A percentile compares a stretch with the other conserved stretches of the same genome.
phyloP scores from a whole-genome alignment of 2,113 vertebrate species.

The Nansenia antarctica region DNA sequence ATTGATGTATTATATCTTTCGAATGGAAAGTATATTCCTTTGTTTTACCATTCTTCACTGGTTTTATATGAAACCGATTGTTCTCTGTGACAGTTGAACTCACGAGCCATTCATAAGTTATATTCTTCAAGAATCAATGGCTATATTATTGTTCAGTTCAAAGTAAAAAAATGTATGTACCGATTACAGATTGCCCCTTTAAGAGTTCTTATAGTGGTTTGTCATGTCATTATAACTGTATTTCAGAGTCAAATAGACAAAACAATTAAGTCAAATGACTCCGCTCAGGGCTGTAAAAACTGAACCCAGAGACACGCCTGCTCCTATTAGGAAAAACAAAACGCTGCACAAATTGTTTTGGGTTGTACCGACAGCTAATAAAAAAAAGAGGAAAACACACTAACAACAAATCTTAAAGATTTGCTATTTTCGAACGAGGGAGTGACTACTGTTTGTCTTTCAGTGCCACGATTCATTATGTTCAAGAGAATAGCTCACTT shows the following conservation, averaged over 20 bases:
- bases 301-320: conserved; percentile 38
- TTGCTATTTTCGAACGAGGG: conserved; percentile 8
- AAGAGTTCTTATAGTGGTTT: too few relatives aligned
- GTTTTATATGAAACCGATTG: too few relatives aligned
- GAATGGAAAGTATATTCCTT: too few relatives aligned
- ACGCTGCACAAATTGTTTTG: conserved; percentile 38
- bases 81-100: too few relatives aligned
- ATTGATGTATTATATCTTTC: too few relatives aligned
- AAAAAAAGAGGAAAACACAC: conserved; percentile 35
- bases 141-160: too few relatives aligned
- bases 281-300: conserved; percentile 30
- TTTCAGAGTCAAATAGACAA: conserved; percentile 28
- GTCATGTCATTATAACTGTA: conserved; percentile 27
- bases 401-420: conserved; percentile 12
- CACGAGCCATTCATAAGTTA: too few relatives aligned
- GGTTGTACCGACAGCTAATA: conserved; percentile 34
- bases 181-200: too few relatives aligned
- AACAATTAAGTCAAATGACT: conserved; percentile 40
- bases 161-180: too few relatives aligned
- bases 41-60: too few relatives aligned
- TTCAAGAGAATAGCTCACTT: background rate
- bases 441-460: conserved; percentile 7
- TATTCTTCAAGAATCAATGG: too few relatives aligned
- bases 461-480: conserved; percentile 1
- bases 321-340: conserved; percentile 39